Percentiles rank a stretch among this genome's conserved stretches.
Conservation (phyloP, 2,113 vertebrate genomes). For the Corythornis cristatus region DNA sequence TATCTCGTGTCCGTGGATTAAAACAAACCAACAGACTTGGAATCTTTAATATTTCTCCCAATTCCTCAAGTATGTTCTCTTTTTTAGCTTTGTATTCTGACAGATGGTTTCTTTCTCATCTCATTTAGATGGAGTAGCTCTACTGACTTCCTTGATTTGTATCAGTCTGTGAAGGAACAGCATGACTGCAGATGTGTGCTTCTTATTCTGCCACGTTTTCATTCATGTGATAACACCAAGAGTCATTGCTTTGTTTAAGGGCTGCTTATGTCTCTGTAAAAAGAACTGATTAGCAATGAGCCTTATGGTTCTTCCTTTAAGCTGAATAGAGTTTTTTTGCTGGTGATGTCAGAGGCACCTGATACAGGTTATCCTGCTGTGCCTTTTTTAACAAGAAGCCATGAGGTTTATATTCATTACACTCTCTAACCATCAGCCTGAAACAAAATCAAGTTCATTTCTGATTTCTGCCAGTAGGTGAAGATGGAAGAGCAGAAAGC, state of each 20-base stretch:
- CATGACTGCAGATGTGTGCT: rapidly evolving
- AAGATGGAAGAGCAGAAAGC: background rate
- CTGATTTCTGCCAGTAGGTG: background rate
- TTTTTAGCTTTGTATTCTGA: background rate
- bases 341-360: background rate
- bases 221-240: background rate
- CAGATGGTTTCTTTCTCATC: background rate
- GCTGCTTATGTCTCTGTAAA: background rate
- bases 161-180: background rate
- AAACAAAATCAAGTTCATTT: background rate
- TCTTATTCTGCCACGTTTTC: background rate
- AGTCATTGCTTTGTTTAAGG: background rate
- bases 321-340: background rate
- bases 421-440: background rate
- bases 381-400: background rate
- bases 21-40: background rate
- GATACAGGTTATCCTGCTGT: background rate
- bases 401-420: background rate
- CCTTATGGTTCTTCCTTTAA: background rate
- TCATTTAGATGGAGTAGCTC: background rate
- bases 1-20: background rate
- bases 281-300: background rate
- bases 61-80: background rate
- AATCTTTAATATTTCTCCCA: background rate
- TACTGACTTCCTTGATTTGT: background rate